These are phyloP conservation scores for Crematogaster levior DNA, from an alignment of 2,888 invertebrate genomes.

Conservation along the genomic window DNA sequence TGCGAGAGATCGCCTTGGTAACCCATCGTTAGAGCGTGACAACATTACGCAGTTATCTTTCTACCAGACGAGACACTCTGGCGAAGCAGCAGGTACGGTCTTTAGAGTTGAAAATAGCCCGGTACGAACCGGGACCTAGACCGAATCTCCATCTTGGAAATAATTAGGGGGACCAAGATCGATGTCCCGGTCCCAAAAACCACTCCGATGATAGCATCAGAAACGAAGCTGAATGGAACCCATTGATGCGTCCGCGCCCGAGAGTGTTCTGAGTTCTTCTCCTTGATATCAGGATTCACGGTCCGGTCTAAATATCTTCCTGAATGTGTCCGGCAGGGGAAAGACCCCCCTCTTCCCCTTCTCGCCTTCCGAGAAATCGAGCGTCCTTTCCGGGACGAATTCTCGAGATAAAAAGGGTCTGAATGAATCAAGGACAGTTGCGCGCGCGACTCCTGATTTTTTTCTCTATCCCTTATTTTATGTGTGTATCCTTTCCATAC, in stretches of 20 bases:
- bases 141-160: constrained; percentile 81
- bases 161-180: constrained; percentile 85
- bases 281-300: constrained; percentile 75
- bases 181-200: constrained; percentile 81
- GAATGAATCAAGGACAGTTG: constrained; percentile 85
- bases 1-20: constrained; percentile 65
- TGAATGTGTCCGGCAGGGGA: constrained; percentile 24
- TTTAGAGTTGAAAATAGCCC: constrained; percentile 68
- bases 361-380: constrained; percentile 83
- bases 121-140: constrained; percentile 62
- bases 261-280: constrained; percentile 64
- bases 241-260: constrained; percentile 80
- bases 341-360: constrained; percentile 50
- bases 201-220: constrained; percentile 80
- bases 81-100: constrained; percentile 57
- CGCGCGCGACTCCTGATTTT: constrained; percentile 64
- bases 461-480: constrained; percentile 29
- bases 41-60: constrained; percentile 58
- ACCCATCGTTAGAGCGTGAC: constrained; percentile 59
- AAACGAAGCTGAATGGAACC: constrained; percentile 81
- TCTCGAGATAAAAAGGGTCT: constrained; percentile 85
- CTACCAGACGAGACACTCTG: constrained; percentile 41
- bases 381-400: constrained; percentile 86
- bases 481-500: constrained; percentile 4
- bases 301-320: constrained; percentile 70